phyloP scores from a whole-genome alignment of 35 echinoderm and acorn worm species.

The Diadema setosum region DNA sequence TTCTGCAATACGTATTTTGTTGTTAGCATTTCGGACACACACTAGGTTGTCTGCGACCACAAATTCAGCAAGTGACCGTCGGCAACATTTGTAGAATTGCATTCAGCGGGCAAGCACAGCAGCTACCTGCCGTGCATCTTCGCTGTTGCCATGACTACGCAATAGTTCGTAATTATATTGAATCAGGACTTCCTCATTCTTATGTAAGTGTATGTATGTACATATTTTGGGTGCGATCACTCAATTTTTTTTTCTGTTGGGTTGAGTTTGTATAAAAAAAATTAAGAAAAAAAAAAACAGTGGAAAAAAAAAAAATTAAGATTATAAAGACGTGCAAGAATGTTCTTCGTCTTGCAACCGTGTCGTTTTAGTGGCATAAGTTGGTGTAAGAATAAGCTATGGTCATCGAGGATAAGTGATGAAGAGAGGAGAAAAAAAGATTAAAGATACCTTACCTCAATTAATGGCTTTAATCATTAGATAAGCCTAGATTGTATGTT shows the following conservation, averaged over 20 bases:
- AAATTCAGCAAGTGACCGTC: no score
- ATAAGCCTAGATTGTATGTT: no score
- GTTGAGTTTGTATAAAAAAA: conserved; percentile 9
- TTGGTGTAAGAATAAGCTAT: not conserved
- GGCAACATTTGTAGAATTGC: not conserved
- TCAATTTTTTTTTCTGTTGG: conserved; percentile 14
- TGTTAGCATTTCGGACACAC: no score
- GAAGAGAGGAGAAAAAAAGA: not conserved
- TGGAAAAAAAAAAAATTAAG: conserved; percentile 3
- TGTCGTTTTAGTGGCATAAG: not conserved
- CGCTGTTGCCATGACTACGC: conserved; percentile 13
- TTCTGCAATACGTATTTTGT: no score
- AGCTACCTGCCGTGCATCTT: no score
- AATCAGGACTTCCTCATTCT: not conserved
- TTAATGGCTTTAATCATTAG: not conserved
- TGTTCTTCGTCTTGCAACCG: not conserved
- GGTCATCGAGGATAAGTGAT: not conserved
- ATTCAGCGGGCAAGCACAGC: no score
- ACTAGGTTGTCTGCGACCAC: no score
- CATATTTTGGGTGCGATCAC: not conserved
- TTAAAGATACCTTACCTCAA: not conserved
- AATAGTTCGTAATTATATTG: not conserved
- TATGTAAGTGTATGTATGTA: not conserved
- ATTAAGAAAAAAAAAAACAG: not conserved
- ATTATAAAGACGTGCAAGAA: conserved; percentile 4